Base-by-base conservation (phyloP, 64 coral and sea anemone species). In the Platygyra sinensis region DNA sequence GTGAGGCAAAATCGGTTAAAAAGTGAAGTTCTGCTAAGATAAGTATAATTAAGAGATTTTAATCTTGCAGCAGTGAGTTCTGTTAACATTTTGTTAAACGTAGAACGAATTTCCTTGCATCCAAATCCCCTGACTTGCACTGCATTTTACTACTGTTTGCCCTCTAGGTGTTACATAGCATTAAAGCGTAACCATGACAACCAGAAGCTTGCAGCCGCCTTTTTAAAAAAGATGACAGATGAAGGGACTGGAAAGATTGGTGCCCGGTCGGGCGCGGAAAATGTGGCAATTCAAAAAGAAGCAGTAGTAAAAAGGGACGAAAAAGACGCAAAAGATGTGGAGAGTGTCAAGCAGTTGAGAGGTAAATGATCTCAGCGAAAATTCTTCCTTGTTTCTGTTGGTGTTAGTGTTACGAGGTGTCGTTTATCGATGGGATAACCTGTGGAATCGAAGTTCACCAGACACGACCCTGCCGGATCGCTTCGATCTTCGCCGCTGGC, bases 121-220 rank as follows among this genome's bases (percentile, higher is more conserved):
- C 22, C 22, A 67, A 10, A n/a, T 67, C 25, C 8, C 8, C 9
- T 67, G 22, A 29, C 65, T n/a, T 27, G 10, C 65, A 27, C 2
- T 78, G 33, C 15, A 13, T 19, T 32, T 14, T 60, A 57, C 4
- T 61, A 20, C 9, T 20, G 2, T 27, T 73, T 65, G 8, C 17
- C 8, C 11, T 60, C 16, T 17, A 90, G 88, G 88, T 90, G 88
- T 81, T 72, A 80, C n/a, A 80, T 90, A 57, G 88, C 88, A 2
- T 81, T 90, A 29, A 81, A 90, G 62, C 76, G 88, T 65, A 90
- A 90, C 76, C 75, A 57, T 25, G 65, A 78, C 61, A 30, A 90
- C 63, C 75, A 80, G 22, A 80, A 80, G 11, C 64, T 81, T 46
- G 78, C 75, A 3, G 74, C 88, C 0, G 74, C 76, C 10, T 90